phyloP scores from a whole-genome alignment of 2,888 invertebrate species.

The Hermaeophaga mercurialis region DNA sequence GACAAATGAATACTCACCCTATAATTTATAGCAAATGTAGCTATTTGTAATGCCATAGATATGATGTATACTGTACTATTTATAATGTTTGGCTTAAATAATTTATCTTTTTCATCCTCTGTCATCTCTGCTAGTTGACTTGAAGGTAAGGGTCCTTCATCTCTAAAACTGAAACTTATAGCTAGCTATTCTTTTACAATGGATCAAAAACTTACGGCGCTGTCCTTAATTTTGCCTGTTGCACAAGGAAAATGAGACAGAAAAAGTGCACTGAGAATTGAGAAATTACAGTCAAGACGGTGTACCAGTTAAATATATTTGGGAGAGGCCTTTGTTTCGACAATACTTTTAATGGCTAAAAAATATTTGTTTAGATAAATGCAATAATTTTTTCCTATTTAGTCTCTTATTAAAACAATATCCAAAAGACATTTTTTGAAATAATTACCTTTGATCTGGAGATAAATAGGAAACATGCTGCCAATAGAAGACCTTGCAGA shows the following conservation, averaged over 20 bases:
- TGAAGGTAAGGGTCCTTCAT: slow-evolving; percentile 59
- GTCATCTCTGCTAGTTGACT: slow-evolving; percentile 56
- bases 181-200: too few relatives aligned
- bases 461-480: slow-evolving; percentile 97
- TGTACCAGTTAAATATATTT: slow-evolving; percentile 98
- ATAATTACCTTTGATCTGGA: slow-evolving; percentile 89
- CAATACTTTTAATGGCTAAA: slow-evolving; percentile 86
- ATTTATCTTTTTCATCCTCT: slow-evolving; percentile 75
- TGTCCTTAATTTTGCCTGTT: slow-evolving; percentile 74
- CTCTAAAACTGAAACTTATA: slow-evolving; percentile 48
- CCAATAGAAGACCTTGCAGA: slow-evolving; percentile 91
- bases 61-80: slow-evolving; percentile 99
- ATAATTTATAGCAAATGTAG: slow-evolving; percentile 99
- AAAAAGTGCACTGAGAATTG: slow-evolving; percentile 96
- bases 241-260: slow-evolving; percentile 87
- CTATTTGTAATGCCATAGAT: slow-evolving; percentile 95
- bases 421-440: too few relatives aligned
- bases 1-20: slow-evolving; percentile 66
- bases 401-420: too few relatives aligned
- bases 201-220: slow-evolving; percentile 66
- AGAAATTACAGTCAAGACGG: slow-evolving; percentile 89
- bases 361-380: too few relatives aligned
- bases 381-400: too few relatives aligned
- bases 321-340: slow-evolving; percentile 95
- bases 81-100: slow-evolving; percentile 91